Evolutionary conservation across 64 coral and sea anemone species (phyloP), one percentile per base, ranked within the genome.

Genomic region (Montipora cactus): DNA sequence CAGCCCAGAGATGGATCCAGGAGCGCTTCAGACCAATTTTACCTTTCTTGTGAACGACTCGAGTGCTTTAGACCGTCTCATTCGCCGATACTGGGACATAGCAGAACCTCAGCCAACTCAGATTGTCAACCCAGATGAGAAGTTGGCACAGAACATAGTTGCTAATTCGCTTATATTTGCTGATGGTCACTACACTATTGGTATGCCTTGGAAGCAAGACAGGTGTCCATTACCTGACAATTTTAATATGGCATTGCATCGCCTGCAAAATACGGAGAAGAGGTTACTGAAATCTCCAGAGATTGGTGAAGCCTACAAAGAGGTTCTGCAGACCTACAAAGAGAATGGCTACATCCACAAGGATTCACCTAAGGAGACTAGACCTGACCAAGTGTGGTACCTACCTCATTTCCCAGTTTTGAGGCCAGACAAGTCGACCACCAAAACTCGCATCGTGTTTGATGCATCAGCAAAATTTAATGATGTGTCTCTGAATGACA

Each of bases 71-170:
- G 80, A 45, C 62, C 21, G 88, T 15, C 92, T 89, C 70, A 68
- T 94, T 68, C 75, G 92, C 8, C 92, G 76, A 64, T 94, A 80
- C 84, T 94, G 77, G 91, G 92, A 94, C 25, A 94, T 89, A 70
- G 85, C 88, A 79, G 92, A 88, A 44, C 83, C 92, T 58, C n/a
- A 76, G 76, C 21, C 5, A 59, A 53, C 84, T 79, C 73, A 22
- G 15, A 64, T 78, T 64, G 85, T 94, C 49, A 87, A 77, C 49
- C 92, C 84, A 88, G 76, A 94, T 70, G 92, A 94, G 46, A 94
- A 81, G 75, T 50, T 37, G 44, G 92, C 92, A 68, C 55, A 49
- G 28, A 18, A 88, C 44, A 74, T 80, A 15, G 75, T 80, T 28
- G 45, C 47, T 12, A 47, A 93, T 25, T 93, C 92, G 28, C 21